These are phyloP conservation scores for Corythornis madagascariensis DNA, from an alignment of 2,113 vertebrate genomes.

Conservation along the genomic window DNA sequence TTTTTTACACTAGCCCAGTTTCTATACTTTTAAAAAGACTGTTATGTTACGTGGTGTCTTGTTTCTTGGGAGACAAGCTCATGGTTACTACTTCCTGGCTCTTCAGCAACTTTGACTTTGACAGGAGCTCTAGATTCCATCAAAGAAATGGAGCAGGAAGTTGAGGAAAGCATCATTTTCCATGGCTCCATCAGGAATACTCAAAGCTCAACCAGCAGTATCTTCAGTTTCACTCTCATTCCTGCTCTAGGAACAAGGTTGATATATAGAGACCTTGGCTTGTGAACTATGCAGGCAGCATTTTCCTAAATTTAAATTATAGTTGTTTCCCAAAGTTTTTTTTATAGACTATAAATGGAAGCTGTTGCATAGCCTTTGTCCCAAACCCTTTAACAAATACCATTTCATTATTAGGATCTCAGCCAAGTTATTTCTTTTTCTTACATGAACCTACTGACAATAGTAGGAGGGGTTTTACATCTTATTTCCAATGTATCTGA, in stretches of 20 bases:
- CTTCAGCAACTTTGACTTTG: neutral
- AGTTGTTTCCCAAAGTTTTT: neutral
- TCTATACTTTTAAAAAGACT: neutral
- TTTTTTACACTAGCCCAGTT: neutral
- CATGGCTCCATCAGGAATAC: neutral
- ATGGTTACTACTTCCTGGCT: neutral
- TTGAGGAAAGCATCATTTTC: neutral
- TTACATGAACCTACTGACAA: neutral
- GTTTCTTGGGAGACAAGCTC: neutral
- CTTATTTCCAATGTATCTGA: neutral
- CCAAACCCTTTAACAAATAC: neutral
- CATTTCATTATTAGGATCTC: neutral
- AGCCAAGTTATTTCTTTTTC: neutral
- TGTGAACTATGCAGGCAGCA: neutral
- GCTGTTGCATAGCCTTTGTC: neutral
- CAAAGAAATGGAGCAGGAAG: neutral
- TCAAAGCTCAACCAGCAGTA: neutral
- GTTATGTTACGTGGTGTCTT: neutral
- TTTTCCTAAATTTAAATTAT: neutral
- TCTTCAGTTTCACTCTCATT: neutral
- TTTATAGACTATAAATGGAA: neutral
- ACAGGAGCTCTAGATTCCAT: neutral
- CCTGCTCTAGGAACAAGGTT: neutral
- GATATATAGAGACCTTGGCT: neutral
- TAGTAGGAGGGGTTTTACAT: neutral